Conservation (phyloP, 2,888 invertebrate genomes). For the Agrypnus murinus region DNA sequence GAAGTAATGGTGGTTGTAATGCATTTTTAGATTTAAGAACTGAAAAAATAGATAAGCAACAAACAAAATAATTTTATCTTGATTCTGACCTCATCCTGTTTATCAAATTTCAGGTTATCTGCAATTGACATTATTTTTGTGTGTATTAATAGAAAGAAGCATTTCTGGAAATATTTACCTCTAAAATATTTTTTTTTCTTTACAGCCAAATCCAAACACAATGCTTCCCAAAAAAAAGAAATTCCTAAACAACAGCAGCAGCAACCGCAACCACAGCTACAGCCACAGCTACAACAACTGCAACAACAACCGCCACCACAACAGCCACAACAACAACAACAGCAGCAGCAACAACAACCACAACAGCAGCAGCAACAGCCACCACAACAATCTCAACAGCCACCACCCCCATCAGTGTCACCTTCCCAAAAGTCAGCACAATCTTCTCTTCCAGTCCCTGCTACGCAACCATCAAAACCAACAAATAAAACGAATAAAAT, state of each 20-base stretch:
- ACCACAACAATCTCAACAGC: slow-evolving; percentile 11
- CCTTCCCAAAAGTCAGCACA: slow-evolving; percentile 50
- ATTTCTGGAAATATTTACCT: neutral
- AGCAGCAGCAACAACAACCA: slow-evolving; percentile 28
- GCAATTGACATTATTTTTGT: neutral
- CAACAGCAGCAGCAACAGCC: slow-evolving; percentile 39
- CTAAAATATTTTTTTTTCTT: slow-evolving; percentile 13
- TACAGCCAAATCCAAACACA: slow-evolving; percentile 65
- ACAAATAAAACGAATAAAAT: slow-evolving; percentile 73
- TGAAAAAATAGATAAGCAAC: too few species aligned
- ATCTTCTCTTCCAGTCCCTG: slow-evolving; percentile 61
- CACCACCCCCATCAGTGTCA: slow-evolving; percentile 37
- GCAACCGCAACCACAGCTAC: slow-evolving; percentile 28
- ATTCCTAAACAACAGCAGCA: slow-evolving; percentile 53
- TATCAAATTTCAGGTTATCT: slow-evolving; percentile 21
- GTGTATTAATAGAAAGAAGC: neutral
- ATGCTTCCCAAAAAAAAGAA: slow-evolving; percentile 63
- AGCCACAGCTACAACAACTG: slow-evolving; percentile 24
- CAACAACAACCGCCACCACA: slow-evolving; percentile 19
- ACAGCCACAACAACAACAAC: slow-evolving; percentile 27
- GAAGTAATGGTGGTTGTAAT: too few species aligned
- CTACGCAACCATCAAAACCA: slow-evolving; percentile 71
- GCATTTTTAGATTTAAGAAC: neutral
- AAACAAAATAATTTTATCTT: too few species aligned
- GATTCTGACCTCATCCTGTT: slow-evolving; percentile 35